Conservation (phyloP, 2,888 invertebrate species). For the Leucozona laternaria region DNA sequence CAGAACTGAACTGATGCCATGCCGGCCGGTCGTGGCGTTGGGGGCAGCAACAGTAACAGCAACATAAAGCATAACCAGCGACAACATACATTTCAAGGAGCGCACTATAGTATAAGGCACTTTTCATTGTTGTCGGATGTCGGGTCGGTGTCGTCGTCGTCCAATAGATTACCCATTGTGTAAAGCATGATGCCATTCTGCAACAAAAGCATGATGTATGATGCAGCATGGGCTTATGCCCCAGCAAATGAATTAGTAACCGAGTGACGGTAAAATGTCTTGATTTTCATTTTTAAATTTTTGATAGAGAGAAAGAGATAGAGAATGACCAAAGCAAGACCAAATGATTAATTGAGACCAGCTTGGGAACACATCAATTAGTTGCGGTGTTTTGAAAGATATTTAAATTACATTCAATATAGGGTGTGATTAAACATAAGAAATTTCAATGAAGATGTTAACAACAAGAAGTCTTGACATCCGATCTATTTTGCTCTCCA, state of each 20-base stretch:
- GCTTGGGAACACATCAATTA: slow-evolving; percentile 67
- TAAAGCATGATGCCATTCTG: slow-evolving; percentile 52
- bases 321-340: neutral
- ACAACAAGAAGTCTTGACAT: slow-evolving; percentile 26
- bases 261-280: slow-evolving; percentile 56
- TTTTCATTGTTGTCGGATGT: slow-evolving; percentile 46
- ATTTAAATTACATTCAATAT: slow-evolving; percentile 65
- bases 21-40: neutral
- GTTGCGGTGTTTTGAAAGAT: slow-evolving; percentile 70
- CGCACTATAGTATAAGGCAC: slow-evolving; percentile 65
- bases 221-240: slow-evolving; percentile 57
- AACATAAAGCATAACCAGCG: slow-evolving; percentile 24
- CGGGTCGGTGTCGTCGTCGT: slow-evolving; percentile 58
- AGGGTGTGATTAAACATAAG: neutral
- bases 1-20: slow-evolving; percentile 1
- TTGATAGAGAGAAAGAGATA: neutral
- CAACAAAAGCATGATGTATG: slow-evolving; percentile 63
- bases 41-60: neutral
- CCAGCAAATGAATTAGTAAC: slow-evolving; percentile 67
- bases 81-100: slow-evolving; percentile 32
- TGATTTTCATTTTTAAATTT: slow-evolving; percentile 33
- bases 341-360: slow-evolving; percentile 66
- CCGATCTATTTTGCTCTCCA: slow-evolving; percentile 48
- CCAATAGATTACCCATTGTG: slow-evolving; percentile 55
- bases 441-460: slow-evolving; percentile 69